Evolutionary conservation across 2,113 vertebrate genomes (phyloP).

Genomic region (Dissostichus mawsoni): DNA sequence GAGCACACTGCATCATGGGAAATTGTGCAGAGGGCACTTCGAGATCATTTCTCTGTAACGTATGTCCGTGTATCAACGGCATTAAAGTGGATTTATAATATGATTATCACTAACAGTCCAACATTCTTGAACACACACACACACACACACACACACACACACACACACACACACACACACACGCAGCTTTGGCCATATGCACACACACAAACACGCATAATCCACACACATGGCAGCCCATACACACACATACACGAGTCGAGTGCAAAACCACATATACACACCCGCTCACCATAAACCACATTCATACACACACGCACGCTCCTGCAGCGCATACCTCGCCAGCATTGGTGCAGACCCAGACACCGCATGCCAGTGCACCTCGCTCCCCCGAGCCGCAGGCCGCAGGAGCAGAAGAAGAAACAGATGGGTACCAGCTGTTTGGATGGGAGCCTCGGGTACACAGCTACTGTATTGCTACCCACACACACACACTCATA

Average conservation of each 20-base stretch:
- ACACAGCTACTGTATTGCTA: slow-evolving; percentile 81
- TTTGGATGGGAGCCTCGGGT: slow-evolving; percentile 76
- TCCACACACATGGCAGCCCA: slow-evolving; percentile 20
- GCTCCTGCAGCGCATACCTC: slow-evolving; percentile 71
- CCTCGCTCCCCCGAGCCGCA: slow-evolving; percentile 75
- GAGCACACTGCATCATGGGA: slow-evolving; percentile 62
- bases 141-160: slow-evolving; percentile 32
- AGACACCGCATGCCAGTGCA: slow-evolving; percentile 81
- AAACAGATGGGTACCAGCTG: slow-evolving; percentile 85
- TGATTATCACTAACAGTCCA: slow-evolving; percentile 58
- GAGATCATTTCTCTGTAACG: slow-evolving; percentile 36
- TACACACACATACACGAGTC: slow-evolving; percentile 26
- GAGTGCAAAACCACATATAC: slow-evolving; percentile 64
- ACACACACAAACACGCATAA: slow-evolving; percentile 35
- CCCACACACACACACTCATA: slow-evolving; percentile 60
- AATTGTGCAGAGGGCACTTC: slow-evolving; percentile 23
- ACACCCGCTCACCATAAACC: slow-evolving; percentile 60
- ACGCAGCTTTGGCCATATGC: slow-evolving; percentile 7
- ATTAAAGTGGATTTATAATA: slow-evolving; percentile 58
- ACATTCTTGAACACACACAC: slow-evolving; percentile 19
- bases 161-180: slow-evolving; percentile 32
- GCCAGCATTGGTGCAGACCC: slow-evolving; percentile 67
- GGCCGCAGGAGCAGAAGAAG: slow-evolving; percentile 74
- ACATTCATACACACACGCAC: slow-evolving; percentile 70
- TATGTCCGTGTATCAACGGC: slow-evolving; percentile 39